phyloP scores from a whole-genome alignment of 1,140 invertebrate genomes.

The Eurosta solidaginis region DNA sequence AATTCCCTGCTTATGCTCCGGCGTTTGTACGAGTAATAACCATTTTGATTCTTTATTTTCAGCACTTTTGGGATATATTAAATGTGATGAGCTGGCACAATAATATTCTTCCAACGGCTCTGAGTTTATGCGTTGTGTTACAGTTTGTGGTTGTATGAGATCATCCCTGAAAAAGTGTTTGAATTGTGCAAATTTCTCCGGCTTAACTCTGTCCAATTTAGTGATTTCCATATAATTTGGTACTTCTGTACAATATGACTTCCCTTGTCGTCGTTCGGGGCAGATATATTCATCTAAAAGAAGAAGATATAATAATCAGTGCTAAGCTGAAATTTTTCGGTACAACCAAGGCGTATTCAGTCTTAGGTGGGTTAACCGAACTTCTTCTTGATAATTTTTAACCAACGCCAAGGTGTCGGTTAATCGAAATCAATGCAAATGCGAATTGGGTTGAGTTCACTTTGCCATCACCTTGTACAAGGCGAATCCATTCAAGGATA shows the following conservation, averaged over 20 bases:
- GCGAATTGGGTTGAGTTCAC: too few species aligned
- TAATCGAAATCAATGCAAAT: too few species aligned
- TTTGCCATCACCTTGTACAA: too few species aligned
- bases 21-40: constrained; percentile 52
- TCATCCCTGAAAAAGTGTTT: constrained; percentile 44
- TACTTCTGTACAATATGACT: constrained; percentile 50
- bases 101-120: constrained; percentile 40
- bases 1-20: constrained; percentile 51
- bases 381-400: too few species aligned
- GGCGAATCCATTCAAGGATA: too few species aligned
- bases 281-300: neutral
- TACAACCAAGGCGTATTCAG: too few species aligned
- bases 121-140: constrained; percentile 42
- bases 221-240: constrained; percentile 48
- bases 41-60: constrained; percentile 40
- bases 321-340: too few species aligned
- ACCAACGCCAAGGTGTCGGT: too few species aligned
- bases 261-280: constrained; percentile 13
- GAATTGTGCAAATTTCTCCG: constrained; percentile 40
- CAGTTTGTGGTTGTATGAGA: constrained; percentile 35
- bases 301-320: neutral
- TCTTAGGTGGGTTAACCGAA: too few species aligned
- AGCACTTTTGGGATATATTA: constrained; percentile 45
- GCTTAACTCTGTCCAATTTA: constrained; percentile 40
- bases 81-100: constrained; percentile 39